Evolutionary conservation across 2,113 vertebrate genomes (phyloP).

Genomic region (Rhinoderma darwinii): DNA sequence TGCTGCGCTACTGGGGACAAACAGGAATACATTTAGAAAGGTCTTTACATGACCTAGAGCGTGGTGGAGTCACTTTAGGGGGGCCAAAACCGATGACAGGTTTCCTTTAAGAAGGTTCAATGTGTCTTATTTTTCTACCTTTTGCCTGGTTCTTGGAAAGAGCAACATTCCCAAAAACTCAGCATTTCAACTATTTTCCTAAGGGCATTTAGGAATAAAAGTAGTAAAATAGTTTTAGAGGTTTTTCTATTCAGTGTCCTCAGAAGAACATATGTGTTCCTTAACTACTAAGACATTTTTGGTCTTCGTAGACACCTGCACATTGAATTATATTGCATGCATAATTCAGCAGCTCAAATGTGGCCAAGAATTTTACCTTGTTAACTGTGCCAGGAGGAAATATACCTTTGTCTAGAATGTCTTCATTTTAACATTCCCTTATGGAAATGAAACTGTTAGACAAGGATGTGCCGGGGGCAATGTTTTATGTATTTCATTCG

Average conservation of each 20-base stretch:
- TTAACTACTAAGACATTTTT: background rate
- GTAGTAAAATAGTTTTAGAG: background rate
- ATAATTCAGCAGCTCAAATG: conserved; percentile 16
- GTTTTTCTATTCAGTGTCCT: background rate
- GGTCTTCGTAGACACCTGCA: background rate
- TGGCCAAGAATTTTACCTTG: background rate
- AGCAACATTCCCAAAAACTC: background rate
- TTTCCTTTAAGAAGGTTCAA: background rate
- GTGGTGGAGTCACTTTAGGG: too few relatives aligned
- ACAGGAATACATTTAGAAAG: too few relatives aligned
- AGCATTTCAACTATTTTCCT: background rate
- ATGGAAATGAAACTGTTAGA: conserved; percentile 26
- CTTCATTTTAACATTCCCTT: conserved; percentile 33
- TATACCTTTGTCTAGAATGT: background rate
- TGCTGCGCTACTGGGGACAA: too few relatives aligned
- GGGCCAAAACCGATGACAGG: too few relatives aligned
- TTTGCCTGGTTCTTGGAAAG: background rate
- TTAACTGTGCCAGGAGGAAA: conserved; percentile 2
- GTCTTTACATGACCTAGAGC: too few relatives aligned
- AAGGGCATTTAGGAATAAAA: background rate
- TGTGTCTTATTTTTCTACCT: background rate
- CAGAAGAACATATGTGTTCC: background rate
- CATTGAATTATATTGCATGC: background rate
- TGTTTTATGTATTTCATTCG: conserved; percentile 24
- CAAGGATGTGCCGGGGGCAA: background rate